Conservation (phyloP, 2,888 invertebrate genomes). For the Polydesmus complanatus region DNA sequence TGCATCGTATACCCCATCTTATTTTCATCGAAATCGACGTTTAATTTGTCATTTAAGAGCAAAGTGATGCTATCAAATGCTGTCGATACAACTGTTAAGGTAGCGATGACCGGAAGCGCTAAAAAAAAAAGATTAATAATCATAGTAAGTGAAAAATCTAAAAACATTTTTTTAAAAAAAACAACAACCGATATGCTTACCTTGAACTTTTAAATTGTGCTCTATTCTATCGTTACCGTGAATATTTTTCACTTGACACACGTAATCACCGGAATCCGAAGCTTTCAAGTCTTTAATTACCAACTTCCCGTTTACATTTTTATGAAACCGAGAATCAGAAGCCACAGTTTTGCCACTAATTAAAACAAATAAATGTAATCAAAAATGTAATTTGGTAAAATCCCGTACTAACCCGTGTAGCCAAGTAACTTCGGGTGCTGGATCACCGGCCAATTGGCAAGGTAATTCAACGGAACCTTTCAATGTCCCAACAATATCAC, state of each 20-base stretch:
- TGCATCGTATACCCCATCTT: slow-evolving; percentile 64
- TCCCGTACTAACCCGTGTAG: slow-evolving; percentile 24
- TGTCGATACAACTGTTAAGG: not conserved
- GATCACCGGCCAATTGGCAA: slow-evolving; percentile 30
- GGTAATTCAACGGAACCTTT: slow-evolving; percentile 27
- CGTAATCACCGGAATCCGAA: slow-evolving; percentile 12
- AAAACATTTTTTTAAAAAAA: not conserved
- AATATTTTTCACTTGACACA: slow-evolving; percentile 9
- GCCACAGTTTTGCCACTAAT: not conserved
- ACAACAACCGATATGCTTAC: too few species aligned
- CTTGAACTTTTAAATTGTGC: not conserved
- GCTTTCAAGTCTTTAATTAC: slow-evolving; percentile 3
- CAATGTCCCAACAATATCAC: slow-evolving; percentile 26
- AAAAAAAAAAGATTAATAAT: too few species aligned
- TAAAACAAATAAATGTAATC: too few species aligned
- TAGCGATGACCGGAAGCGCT: not conserved
- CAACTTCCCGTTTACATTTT: slow-evolving; percentile 5
- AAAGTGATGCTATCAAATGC: not conserved
- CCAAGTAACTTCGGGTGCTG: slow-evolving; percentile 28
- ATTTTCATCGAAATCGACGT: not conserved
- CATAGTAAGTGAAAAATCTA: not conserved
- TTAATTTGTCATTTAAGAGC: not conserved
- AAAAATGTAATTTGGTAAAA: too few species aligned
- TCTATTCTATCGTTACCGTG: slow-evolving; percentile 11
- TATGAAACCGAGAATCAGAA: not conserved